These are phyloP conservation scores for Drosophila littoralis DNA, from an alignment of 1,140 invertebrate species.

Conservation along the genomic window DNA sequence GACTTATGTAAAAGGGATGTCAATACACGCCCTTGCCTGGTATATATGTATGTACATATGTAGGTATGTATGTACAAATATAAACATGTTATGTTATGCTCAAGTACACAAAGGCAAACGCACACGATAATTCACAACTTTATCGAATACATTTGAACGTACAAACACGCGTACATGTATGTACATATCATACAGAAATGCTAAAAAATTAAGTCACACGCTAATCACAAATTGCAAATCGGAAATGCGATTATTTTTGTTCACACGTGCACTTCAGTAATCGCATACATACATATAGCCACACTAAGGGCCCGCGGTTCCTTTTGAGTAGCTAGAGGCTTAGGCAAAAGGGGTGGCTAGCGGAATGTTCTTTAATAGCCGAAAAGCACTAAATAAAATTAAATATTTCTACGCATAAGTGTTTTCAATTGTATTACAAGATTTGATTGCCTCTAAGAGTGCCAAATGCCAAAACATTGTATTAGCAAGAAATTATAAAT, in stretches of 20 bases:
- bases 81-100: conserved; percentile 73
- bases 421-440: no score
- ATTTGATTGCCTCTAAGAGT: no score
- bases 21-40: no score
- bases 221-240: conserved; percentile 79
- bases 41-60: no score
- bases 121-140: conserved; percentile 27
- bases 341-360: conserved; percentile 1
- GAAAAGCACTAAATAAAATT: no score
- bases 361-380: background rate
- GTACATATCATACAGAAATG: conserved; percentile 32
- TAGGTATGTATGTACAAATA: background rate
- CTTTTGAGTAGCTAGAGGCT: conserved; percentile 24
- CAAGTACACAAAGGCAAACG: conserved; percentile 32
- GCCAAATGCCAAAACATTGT: no score
- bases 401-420: no score
- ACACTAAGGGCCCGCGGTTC: background rate
- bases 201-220: conserved; percentile 67
- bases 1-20: no score
- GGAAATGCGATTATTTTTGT: conserved; percentile 77
- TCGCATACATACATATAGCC: background rate
- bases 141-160: conserved; percentile 8
- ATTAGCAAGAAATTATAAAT: no score
- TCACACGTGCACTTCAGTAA: conserved; percentile 16
- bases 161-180: background rate